Base-by-base conservation (phyloP, 2,113 vertebrate species). In the Centrocercus urophasianus region DNA sequence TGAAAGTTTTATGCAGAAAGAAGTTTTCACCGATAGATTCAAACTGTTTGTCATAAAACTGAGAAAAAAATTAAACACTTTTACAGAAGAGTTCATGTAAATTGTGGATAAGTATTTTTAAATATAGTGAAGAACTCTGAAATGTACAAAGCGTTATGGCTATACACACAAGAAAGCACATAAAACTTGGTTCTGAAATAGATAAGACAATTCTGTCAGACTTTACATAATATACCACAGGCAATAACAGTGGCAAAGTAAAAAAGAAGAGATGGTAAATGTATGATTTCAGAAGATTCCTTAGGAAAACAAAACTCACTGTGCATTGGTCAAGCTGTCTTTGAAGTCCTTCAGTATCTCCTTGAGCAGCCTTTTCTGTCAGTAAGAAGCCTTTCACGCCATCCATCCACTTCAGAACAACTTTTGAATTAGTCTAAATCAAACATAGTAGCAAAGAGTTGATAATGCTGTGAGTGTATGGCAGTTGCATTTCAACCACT, bases 301-400 rank as follows among this genome's bases (percentile, higher is more conserved):
- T 38, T 27, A 13, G 34, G 50, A 86, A 56, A 82, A n/a, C 42
- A 89, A 74, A 89, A 97, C 97, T 98, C 81, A 99, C 99, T 94
- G 97, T 98, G 97, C 98, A 99, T 61, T 98, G 98, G 89, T 98
- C 98, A 72, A 99, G 97, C 77, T 99, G 98, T 63, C 98, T 98
- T 87, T 98, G 98, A 27, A 99, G 96, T 32, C 91, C 98, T 66
- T 98, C 97, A 0, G 93, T 36, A 12, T 98, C 97, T 18, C 97
- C 97, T 40, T 97, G 95, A n/a, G 97, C 93, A 25, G 96, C 70
- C 27, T 97, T 97, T 74, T 98, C 98, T 91, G 96, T 97, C 83
- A 97, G 97, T 95, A 99, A 91, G 86, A 98, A 98, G 52, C 98
- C 98, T 96, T 99, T 98, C 73, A 98, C 99, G 4, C 95, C 97